Evolutionary conservation across 2,888 invertebrate genomes (phyloP), one percentile per base, ranked within the genome.

Genomic region (Chelonus formosanus): DNA sequence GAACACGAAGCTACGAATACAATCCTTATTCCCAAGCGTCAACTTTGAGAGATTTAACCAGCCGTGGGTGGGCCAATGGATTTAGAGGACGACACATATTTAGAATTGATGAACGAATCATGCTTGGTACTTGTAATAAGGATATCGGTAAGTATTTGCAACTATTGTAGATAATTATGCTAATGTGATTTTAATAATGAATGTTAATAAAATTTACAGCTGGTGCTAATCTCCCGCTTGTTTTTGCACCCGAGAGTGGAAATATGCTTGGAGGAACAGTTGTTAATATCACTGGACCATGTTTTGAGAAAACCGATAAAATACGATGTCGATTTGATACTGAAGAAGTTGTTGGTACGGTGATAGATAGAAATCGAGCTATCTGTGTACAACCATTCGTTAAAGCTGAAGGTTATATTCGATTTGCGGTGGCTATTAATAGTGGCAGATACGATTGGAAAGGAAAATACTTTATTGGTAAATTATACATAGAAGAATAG

Each of bases 231-330:
- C 87, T 96, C 65, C 92, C 92, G 0, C 84, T 96, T 61, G 90
- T 93, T 75, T 96, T 96, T 77, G 96, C 97, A 0, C 97, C 97
- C 0, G 96, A 97, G 84, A 95, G 95, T 79, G 98, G 97, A 3
- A 96, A 95, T 82, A 98, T 98, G 98, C 87, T 98, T 72, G 98
- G 98, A 3, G 98, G 98, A 2, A 95, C 96, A 0, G 91, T 97
- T 62, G 95, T 98, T 47, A 97, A 98, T 80, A 94, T 98, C 67
- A 97, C 98, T 0, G 98, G 98, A 0, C 97, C 97, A 3, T 98
- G 98, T 82, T 95, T 98, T 81, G 88, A 90, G 72, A 89, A 89
- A 0, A 87, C 87, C 1, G 91, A 93, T 75, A 89, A 91, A 72
- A 90, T 97, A 56, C 90, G 89, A 61, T 96, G 96, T 78, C 90